Evolutionary conservation across 2,888 invertebrate genomes (phyloP).

Genomic region (Deroplatys truncata): DNA sequence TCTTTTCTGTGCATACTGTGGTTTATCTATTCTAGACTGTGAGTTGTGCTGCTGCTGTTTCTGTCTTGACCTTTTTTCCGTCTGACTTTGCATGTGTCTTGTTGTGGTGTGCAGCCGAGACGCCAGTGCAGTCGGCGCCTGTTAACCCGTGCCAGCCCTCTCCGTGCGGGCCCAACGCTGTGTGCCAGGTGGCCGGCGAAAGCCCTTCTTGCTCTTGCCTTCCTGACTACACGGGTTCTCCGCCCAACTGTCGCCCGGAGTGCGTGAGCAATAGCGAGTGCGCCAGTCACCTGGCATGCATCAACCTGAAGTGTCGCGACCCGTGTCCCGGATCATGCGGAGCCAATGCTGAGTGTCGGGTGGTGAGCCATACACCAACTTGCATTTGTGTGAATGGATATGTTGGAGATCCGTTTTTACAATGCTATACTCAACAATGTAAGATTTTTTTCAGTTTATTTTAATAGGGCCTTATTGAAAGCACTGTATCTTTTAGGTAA

Average conservation of each 20-base stretch:
- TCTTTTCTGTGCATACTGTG: not conserved
- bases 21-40: too few species aligned
- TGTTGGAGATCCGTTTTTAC: too few species aligned
- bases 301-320: constrained; percentile 51
- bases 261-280: constrained; percentile 59
- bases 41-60: not conserved
- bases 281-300: constrained; percentile 48
- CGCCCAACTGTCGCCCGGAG: constrained; percentile 40
- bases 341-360: constrained; percentile 59
- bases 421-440: too few species aligned
- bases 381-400: not conserved
- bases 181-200: constrained; percentile 38
- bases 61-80: not conserved
- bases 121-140: constrained; percentile 12
- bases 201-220: constrained; percentile 42
- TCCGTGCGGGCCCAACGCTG: constrained; percentile 40
- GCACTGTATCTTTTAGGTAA: too few species aligned
- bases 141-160: constrained; percentile 38
- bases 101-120: constrained; percentile 16
- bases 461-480: too few species aligned
- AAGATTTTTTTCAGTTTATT: too few species aligned
- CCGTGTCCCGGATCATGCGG: constrained; percentile 54
- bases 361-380: constrained; percentile 37
- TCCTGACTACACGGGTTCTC: constrained; percentile 39
- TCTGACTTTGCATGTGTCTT: not conserved